phyloP scores from a whole-genome alignment of 1,140 invertebrate genomes.

The Drosophila pachea region DNA sequence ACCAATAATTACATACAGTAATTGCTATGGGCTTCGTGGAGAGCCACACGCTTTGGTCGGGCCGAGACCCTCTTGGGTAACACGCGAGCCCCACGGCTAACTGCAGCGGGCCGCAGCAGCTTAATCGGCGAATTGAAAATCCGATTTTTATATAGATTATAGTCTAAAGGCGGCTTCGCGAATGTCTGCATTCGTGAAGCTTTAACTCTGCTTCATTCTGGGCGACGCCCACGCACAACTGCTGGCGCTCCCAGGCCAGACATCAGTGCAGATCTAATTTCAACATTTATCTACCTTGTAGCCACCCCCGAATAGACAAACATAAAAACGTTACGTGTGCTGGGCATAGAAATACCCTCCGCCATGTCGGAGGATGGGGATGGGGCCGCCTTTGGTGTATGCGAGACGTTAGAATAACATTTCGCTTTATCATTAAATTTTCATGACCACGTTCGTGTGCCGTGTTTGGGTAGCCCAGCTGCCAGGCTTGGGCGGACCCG shows the following conservation, averaged over 20 bases:
- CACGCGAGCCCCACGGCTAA: constrained; percentile 54
- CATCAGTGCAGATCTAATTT: constrained; percentile 72
- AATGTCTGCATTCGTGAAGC: too few species aligned
- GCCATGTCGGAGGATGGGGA: constrained; percentile 19
- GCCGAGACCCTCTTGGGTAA: constrained; percentile 40
- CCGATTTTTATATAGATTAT: not conserved
- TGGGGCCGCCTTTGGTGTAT: constrained; percentile 31
- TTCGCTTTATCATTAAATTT: constrained; percentile 78
- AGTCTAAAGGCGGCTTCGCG: not conserved
- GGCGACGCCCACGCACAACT: not conserved
- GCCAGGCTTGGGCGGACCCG: constrained; percentile 21
- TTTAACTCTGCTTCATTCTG: too few species aligned
- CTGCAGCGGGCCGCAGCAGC: not conserved
- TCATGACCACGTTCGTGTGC: constrained; percentile 62
- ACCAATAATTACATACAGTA: constrained; percentile 60
- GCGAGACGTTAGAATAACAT: constrained; percentile 70
- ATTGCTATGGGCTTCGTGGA: constrained; percentile 40
- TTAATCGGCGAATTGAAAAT: not conserved
- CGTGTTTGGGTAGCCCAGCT: constrained; percentile 27
- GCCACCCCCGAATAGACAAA: constrained; percentile 51
- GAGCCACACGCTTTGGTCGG: not conserved
- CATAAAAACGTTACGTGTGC: constrained; percentile 58
- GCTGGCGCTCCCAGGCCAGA: constrained; percentile 25
- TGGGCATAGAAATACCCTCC: constrained; percentile 51
- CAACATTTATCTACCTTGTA: constrained; percentile 66